Percentiles rank a stretch among this genome's conserved stretches.
Evolutionary conservation across 2,888 invertebrate species (phyloP).

Genomic region (Antitype chi): DNA sequence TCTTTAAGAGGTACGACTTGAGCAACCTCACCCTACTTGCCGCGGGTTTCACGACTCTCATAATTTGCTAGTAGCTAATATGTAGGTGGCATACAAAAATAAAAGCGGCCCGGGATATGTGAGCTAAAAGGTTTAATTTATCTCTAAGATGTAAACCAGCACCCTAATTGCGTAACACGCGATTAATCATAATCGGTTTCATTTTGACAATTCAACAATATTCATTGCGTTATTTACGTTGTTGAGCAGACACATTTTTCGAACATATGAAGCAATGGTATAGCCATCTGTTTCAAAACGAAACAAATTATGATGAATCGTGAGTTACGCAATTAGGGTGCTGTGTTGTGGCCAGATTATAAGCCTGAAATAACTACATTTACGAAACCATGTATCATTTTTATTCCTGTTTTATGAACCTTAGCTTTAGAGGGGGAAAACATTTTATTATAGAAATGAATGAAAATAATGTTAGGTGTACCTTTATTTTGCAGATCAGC

Average conservation of each 20-base stretch:
- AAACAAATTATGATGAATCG: too few species aligned
- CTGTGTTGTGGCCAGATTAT: not conserved
- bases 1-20: too few species aligned
- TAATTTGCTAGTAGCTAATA: not conserved
- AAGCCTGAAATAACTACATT: not conserved
- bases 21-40: not conserved
- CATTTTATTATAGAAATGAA: not conserved
- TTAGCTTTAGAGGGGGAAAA: not conserved
- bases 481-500: conserved; percentile 78
- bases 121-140: not conserved
- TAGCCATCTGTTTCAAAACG: too few species aligned
- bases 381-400: not conserved
- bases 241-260: too few species aligned
- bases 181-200: too few species aligned
- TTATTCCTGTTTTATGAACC: not conserved
- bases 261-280: too few species aligned
- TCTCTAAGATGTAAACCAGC: not conserved
- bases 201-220: too few species aligned
- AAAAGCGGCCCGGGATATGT: not conserved
- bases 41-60: not conserved
- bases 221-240: too few species aligned
- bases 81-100: not conserved
- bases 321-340: too few species aligned
- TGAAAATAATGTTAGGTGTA: conserved; percentile 47
- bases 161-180: too few species aligned